Evolutionary conservation across 2,113 vertebrate species (phyloP), one percentile per base, ranked within the genome.

Genomic region (Podiceps cristatus): DNA sequence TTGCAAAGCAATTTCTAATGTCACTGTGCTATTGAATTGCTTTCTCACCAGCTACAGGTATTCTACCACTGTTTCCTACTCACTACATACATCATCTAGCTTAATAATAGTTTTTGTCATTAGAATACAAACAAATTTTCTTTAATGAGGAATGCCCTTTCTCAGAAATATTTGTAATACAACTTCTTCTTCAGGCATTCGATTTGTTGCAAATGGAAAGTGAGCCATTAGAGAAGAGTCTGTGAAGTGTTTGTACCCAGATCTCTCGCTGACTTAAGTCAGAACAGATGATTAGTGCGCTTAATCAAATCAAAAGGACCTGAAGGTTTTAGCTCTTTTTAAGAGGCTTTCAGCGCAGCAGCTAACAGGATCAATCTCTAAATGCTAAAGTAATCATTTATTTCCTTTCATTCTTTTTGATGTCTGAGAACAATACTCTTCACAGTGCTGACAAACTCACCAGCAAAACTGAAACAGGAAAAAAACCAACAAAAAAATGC

Each of bases 261-360:
- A 47, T 40, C 75, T 83, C 59, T 80, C n/a, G 19, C 62, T 80
- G 58, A 84, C 75, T 84, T 80, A 42, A 85, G 53, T 2, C n/a
- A 71, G 81, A 88, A 64, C 31, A 94, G 62, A 68, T 87, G 28
- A 84, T 82, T 64, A 90, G 53, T 66, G 67, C 42, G 53, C 74
- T 83, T 95, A 91, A 95, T 91, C 87, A 78, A 87, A 91, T 96
- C 78, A 86, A 93, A 95, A 93, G 67, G n/a, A 88, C 63, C 42
- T 96, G 85, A 92, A 90, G 78, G 69, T 64, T 95, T 96, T 55
- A 94, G 44, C 31, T 29, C 13, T 47, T 93, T 94, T 20, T 76
- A 97, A 94, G 95, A 92, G 71, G 93, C 84, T 97, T 95, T 74
- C 63, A 86, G 64, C 42, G 62, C 59, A 59, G 83, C 5, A 91